Evolutionary conservation across 1,140 invertebrate genomes (phyloP), one percentile per base, ranked within the genome.

Genomic region (Drosophila arawakana): DNA sequence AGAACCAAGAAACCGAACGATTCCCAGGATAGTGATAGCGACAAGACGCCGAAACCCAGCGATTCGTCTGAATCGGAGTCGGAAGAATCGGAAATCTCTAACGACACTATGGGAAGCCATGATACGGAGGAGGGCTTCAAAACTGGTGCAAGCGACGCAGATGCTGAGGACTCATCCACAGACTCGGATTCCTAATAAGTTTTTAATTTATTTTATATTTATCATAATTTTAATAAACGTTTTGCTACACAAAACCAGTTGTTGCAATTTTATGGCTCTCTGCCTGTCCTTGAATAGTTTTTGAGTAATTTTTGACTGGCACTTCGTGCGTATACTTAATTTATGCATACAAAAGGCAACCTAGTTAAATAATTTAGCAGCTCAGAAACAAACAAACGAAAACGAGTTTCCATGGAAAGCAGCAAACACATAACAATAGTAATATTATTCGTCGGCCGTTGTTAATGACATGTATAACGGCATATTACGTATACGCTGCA

Each of bases 271-370:
- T 47, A 5, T 47, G 0, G 15, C 13, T 47, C 7, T 21, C 15
- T 47, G 46, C 34, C 34, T 62, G 46, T 62, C 18, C 46, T 50
- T 39, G 34, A 52, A 8, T 13, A 35, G 30, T 18, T 39, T 57
- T 18, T 67, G 10, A 37, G 2, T 9, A 25, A 4, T 30, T 6
- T 2, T 30, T 3, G 13, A 9, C 1, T 37, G 11, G 30, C 13
- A 18, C 11, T 49, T 49, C 44, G 52, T 55, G 15, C 61, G 75
- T 62, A 74, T 77, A 67, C 78, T 43, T 69, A 41, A 74, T 65
- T 69, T 68, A 59, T 76, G 57, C 63, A 77, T 67, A 43, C 44
- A 50, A 73, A 77, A 41, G 30, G 59, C 58, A 79, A 60, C 52
- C 57, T 43, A 76, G 18, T 79, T 73, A 72, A 78, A 54, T 59